Percentiles rank a stretch among this genome's conserved stretches.
phyloP scores from a whole-genome alignment of 2,888 invertebrate species.

The Phragmatobia fuliginosa region DNA sequence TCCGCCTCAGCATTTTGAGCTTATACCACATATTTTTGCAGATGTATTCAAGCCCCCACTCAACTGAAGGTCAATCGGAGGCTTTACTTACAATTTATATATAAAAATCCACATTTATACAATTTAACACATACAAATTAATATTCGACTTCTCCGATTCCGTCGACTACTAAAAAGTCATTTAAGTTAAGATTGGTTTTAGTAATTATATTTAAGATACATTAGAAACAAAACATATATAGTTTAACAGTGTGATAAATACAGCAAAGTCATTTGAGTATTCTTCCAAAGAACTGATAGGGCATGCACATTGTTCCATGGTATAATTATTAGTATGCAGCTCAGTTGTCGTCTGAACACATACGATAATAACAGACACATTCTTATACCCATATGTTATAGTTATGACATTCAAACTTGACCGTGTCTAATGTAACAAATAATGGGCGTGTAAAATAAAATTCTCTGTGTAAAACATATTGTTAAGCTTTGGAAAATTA shows the following conservation, averaged over 20 bases:
- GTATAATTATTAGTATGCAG: conserved; percentile 68
- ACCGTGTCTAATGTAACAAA: conserved; percentile 74
- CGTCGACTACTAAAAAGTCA: not conserved
- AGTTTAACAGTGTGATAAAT: conserved; percentile 43
- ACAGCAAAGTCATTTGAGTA: conserved; percentile 48
- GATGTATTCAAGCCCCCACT: not conserved
- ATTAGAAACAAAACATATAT: conserved; percentile 23
- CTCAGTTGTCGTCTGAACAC: conserved; percentile 49
- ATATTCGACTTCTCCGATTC: not conserved
- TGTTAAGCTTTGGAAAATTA: conserved; percentile 38
- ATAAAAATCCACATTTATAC: not conserved
- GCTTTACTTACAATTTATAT: not conserved
- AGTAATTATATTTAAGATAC: no score
- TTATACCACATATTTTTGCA: not conserved
- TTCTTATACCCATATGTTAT: conserved; percentile 46
- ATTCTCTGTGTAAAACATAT: conserved; percentile 57
- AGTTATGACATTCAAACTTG: conserved; percentile 77
- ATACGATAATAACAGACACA: conserved; percentile 47
- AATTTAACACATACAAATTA: not conserved
- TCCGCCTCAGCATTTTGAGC: not conserved
- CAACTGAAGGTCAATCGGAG: not conserved
- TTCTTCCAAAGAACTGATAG: conserved; percentile 69
- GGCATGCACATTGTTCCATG: conserved; percentile 65
- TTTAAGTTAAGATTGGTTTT: not conserved
- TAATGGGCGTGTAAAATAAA: conserved; percentile 66